Evolutionary conservation across 2,888 invertebrate genomes (phyloP).

Genomic region (Tholera decimalis): DNA sequence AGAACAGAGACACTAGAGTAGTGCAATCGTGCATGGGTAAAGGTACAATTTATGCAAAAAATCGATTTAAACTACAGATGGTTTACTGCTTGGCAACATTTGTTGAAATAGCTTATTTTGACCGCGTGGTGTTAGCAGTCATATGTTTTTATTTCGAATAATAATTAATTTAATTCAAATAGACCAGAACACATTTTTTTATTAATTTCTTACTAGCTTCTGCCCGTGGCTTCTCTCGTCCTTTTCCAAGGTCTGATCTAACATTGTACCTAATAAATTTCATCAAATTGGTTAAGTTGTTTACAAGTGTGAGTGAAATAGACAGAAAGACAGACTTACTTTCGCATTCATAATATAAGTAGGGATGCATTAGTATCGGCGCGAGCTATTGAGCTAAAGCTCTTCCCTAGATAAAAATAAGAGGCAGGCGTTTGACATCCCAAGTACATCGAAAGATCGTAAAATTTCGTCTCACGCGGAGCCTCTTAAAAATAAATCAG

Average conservation of each 20-base stretch:
- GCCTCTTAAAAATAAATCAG: not conserved
- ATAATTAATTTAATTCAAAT: conserved; percentile 1
- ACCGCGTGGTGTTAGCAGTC: conserved; percentile 1
- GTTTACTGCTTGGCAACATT: not conserved
- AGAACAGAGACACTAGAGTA: too few relatives aligned
- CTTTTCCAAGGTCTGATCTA: too few relatives aligned
- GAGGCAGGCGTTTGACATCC: not conserved
- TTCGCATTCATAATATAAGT: too few relatives aligned
- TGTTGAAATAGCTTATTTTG: not conserved
- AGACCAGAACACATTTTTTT: not conserved
- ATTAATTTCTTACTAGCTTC: not conserved
- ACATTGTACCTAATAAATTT: too few relatives aligned
- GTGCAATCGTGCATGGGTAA: too few relatives aligned
- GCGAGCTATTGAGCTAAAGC: not conserved
- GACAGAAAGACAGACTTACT: too few relatives aligned
- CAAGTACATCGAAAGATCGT: not conserved
- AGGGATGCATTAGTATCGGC: too few relatives aligned
- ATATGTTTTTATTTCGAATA: not conserved
- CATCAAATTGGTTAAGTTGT: too few relatives aligned
- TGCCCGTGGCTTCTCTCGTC: too few relatives aligned
- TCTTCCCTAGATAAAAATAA: not conserved
- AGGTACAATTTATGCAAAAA: too few relatives aligned
- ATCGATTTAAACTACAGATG: not conserved
- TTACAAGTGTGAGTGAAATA: too few relatives aligned
- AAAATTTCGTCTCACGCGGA: not conserved